phyloP scores from a whole-genome alignment of 2,113 vertebrate genomes.

The Macquaria ambigua region DNA sequence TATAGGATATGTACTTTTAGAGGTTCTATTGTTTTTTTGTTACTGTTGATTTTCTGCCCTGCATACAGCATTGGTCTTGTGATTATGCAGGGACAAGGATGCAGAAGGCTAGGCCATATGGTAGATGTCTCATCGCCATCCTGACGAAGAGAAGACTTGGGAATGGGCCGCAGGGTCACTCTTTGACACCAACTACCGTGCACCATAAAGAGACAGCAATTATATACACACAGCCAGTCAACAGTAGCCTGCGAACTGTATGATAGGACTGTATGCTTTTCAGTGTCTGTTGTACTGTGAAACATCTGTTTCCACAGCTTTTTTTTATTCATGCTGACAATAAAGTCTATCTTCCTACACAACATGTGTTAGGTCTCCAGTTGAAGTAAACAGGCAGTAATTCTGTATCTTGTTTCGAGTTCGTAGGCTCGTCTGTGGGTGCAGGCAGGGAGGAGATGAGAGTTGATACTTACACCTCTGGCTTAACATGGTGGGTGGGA shows the following conservation, averaged over 20 bases:
- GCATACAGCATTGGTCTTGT: conserved; percentile 55
- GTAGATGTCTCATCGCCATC: conserved; percentile 79
- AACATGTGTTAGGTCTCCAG: conserved; percentile 78
- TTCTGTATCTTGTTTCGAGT: conserved; percentile 75
- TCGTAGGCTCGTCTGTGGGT: conserved; percentile 77
- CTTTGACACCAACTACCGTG: conserved; percentile 59
- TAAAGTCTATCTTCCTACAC: conserved; percentile 77
- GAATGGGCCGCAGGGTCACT: conserved; percentile 63
- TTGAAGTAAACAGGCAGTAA: conserved; percentile 73
- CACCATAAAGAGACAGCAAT: conserved; percentile 62
- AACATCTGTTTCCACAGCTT: conserved; percentile 61
- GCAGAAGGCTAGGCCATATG: conserved; percentile 87
- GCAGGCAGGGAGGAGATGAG: conserved; percentile 61
- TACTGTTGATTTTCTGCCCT: conserved; percentile 39
- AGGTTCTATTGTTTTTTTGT: conserved; percentile 16
- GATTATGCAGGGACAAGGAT: conserved; percentile 83
- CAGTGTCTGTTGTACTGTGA: conserved; percentile 33
- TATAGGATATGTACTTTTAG: background rate
- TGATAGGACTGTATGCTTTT: conserved; percentile 34
- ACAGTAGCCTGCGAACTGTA: conserved; percentile 26
- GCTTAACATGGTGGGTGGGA: conserved; percentile 69
- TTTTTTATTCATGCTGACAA: conserved; percentile 71
- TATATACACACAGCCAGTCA: conserved; percentile 54
- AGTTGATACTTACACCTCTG: conserved; percentile 77
- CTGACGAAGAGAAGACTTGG: conserved; percentile 74